A percentile compares a stretch with the other conserved stretches of the same genome.
Evolutionary conservation across 2,113 vertebrate genomes (phyloP).

Genomic region (Paracanthobrama guichenoti): DNA sequence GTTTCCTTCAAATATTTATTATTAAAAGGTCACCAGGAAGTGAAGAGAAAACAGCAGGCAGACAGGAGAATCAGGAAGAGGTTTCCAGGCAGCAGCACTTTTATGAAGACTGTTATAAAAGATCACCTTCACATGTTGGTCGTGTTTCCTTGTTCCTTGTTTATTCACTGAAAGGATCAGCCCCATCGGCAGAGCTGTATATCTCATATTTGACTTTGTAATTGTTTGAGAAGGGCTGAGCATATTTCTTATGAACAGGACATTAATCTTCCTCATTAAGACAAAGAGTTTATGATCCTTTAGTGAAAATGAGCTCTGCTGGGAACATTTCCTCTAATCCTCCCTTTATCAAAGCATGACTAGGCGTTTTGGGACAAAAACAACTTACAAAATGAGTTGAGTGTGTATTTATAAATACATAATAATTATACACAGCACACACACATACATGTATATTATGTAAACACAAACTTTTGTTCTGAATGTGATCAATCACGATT

Average conservation of each 20-base stretch:
- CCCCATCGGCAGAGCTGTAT: not conserved
- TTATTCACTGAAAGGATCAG: not conserved
- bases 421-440: too few relatives aligned
- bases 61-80: not conserved
- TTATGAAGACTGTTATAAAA: not conserved
- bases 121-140: not conserved
- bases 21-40: not conserved
- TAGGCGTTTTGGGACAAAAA: too few relatives aligned
- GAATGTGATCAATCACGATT: too few relatives aligned
- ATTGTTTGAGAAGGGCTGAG: not conserved
- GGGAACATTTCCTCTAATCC: not conserved
- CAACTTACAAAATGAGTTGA: too few relatives aligned
- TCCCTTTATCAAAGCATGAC: not conserved
- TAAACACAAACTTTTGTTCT: too few relatives aligned
- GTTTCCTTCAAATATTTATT: not conserved
- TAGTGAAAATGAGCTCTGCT: not conserved
- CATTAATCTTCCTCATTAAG: not conserved
- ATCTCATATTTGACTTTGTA: not conserved
- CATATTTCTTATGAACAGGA: not conserved
- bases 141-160: conserved; percentile 43
- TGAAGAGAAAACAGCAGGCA: not conserved
- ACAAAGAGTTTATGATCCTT: not conserved
- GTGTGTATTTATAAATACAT: too few relatives aligned
- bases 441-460: too few relatives aligned
- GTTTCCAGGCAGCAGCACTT: not conserved